Evolutionary conservation across 2,888 invertebrate species (phyloP).

Genomic region (Limenitis camilla): DNA sequence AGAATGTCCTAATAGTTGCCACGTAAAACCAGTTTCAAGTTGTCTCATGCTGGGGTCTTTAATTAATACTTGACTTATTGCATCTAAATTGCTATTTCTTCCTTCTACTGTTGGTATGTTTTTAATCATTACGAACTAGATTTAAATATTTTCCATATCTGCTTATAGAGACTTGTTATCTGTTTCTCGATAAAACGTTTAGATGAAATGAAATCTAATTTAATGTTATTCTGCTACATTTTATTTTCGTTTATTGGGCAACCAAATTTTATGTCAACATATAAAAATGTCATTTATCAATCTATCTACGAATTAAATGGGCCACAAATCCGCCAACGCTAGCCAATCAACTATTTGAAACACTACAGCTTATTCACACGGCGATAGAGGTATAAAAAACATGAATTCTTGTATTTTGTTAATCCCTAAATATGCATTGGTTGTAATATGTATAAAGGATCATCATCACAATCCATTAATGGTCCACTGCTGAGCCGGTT

Average conservation of each 20-base stretch:
- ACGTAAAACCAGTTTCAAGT: slow-evolving; percentile 12
- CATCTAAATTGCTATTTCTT: background rate
- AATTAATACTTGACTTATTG: slow-evolving; percentile 7
- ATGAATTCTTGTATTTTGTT: no score
- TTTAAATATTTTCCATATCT: no score
- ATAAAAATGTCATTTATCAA: slow-evolving; percentile 4
- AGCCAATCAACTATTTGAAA: slow-evolving; percentile 4
- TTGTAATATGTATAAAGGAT: no score
- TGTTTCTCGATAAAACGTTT: no score
- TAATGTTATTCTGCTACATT: background rate
- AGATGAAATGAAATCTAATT: no score
- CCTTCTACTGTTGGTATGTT: background rate
- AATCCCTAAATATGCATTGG: no score
- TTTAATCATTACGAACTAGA: background rate
- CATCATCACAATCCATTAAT: no score
- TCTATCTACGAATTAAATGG: slow-evolving; percentile 4
- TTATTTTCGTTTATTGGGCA: background rate
- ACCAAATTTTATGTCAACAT: background rate
- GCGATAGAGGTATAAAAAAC: no score
- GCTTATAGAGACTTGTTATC: no score
- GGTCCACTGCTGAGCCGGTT: no score
- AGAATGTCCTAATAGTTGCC: slow-evolving; percentile 57
- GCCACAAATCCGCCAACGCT: slow-evolving; percentile 8
- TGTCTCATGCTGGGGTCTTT: slow-evolving; percentile 1
- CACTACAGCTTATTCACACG: background rate